Evolutionary conservation across 2,113 vertebrate species (phyloP).

Genomic region (Spea multiplicata): DNA sequence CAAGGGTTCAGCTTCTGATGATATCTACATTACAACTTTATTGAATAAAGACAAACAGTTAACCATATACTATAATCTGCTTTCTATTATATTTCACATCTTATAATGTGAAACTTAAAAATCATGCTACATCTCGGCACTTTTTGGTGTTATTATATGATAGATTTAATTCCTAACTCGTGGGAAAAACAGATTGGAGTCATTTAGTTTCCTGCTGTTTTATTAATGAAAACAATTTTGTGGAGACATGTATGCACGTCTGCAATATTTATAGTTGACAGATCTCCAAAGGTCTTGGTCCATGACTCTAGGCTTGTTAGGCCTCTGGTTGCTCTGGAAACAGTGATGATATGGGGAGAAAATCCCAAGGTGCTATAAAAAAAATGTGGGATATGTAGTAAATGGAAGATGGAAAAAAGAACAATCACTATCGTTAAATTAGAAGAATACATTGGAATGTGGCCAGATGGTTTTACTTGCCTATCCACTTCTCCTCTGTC

Average conservation of each 20-base stretch:
- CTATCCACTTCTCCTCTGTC: no score
- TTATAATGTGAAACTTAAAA: background rate
- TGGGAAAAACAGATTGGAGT: slow-evolving; percentile 28
- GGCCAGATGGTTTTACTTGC: no score
- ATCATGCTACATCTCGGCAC: background rate
- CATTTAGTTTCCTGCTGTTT: background rate
- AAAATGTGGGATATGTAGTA: slow-evolving; percentile 12
- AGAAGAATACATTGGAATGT: no score
- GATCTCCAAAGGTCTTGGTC: slow-evolving; percentile 14
- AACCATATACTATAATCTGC: background rate
- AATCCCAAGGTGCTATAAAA: slow-evolving; percentile 16
- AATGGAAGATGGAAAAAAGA: background rate
- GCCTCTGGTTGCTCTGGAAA: slow-evolving; percentile 31
- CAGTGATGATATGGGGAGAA: slow-evolving; percentile 10
- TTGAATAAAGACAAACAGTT: no score
- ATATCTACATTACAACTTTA: no score
- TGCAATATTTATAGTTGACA: slow-evolving; percentile 34
- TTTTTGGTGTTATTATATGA: background rate
- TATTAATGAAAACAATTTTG: slow-evolving; percentile 28
- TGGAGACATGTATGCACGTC: slow-evolving; percentile 23
- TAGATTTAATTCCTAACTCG: background rate
- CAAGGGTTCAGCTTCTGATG: no score
- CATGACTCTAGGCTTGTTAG: slow-evolving; percentile 22
- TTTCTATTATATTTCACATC: background rate
- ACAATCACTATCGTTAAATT: background rate